A percentile compares a stretch with the other conserved stretches of the same genome.
Evolutionary conservation across 2,888 invertebrate genomes (phyloP).

Genomic region (Colletes collaris): DNA sequence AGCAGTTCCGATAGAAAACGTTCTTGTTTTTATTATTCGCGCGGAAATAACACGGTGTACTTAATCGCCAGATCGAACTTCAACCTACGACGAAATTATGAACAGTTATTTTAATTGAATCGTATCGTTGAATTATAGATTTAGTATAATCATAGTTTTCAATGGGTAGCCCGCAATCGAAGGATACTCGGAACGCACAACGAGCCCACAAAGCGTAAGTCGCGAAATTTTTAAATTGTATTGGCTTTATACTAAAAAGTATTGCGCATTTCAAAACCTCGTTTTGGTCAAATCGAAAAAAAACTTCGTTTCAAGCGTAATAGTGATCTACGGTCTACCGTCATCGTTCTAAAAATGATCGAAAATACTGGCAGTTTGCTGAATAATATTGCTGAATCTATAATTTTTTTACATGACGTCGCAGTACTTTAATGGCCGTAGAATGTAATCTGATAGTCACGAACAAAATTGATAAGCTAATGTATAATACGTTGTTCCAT

Average conservation of each 20-base stretch:
- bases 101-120: not conserved
- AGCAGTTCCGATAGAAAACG: constrained; percentile 6
- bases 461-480: not conserved
- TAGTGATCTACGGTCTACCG: too few relatives aligned
- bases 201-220: constrained; percentile 57
- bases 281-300: too few relatives aligned
- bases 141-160: not conserved
- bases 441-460: not conserved
- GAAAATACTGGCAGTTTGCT: too few relatives aligned
- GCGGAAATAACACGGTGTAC: not conserved
- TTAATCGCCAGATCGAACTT: not conserved
- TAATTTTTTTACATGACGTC: too few relatives aligned
- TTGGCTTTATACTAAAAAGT: not conserved
- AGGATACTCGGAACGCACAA: constrained; percentile 37
- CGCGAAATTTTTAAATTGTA: not conserved
- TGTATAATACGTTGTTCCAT: not conserved
- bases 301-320: too few relatives aligned
- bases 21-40: constrained; percentile 1
- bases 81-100: not conserved
- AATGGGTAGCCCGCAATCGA: constrained; percentile 59
- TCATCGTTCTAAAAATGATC: too few relatives aligned
- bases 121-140: not conserved
- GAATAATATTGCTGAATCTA: too few relatives aligned
- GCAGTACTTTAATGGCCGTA: not conserved
- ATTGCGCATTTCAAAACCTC: too few relatives aligned